Conservation (phyloP, 2,888 invertebrate genomes). For the Sminthurinus aureus region DNA sequence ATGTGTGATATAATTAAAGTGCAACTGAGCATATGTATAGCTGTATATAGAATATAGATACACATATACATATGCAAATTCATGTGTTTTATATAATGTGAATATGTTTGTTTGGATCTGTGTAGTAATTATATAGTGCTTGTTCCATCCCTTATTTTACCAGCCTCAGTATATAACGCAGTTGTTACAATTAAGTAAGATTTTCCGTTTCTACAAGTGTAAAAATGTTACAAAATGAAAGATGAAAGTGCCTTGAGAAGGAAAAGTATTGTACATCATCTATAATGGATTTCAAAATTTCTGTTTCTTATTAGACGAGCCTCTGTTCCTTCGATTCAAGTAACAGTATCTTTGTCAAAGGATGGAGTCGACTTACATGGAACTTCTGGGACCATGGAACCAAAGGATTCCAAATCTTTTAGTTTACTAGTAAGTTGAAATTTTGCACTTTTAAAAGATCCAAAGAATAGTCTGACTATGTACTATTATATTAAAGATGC, state of each 20-base stretch:
- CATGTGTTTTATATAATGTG: too few relatives aligned
- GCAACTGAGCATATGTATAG: neutral
- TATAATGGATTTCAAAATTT: too few relatives aligned
- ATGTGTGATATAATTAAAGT: too few relatives aligned
- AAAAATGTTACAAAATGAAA: too few relatives aligned
- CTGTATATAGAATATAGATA: neutral
- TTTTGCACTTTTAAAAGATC: too few relatives aligned
- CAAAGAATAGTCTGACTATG: too few relatives aligned
- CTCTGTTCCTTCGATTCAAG: constrained; percentile 50
- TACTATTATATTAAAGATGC: too few relatives aligned
- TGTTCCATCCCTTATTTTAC: constrained; percentile 59
- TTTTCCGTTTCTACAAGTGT: too few relatives aligned
- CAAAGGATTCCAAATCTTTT: constrained; percentile 64
- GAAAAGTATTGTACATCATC: too few relatives aligned
- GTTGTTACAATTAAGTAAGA: constrained; percentile 57
- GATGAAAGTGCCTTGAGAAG: too few relatives aligned
- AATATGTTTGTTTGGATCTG: constrained; percentile 5
- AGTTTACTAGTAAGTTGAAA: constrained; percentile 63
- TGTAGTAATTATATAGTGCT: constrained; percentile 52
- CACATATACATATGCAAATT: too few relatives aligned
- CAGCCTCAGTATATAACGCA: constrained; percentile 59
- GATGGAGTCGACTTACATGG: constrained; percentile 65
- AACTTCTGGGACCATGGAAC: constrained; percentile 63
- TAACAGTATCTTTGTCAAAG: constrained; percentile 65
- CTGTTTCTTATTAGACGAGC: too few relatives aligned